Conservation (phyloP, 2,797 vertebrate genomes). For the Sarcophilus harrisii region DNA sequence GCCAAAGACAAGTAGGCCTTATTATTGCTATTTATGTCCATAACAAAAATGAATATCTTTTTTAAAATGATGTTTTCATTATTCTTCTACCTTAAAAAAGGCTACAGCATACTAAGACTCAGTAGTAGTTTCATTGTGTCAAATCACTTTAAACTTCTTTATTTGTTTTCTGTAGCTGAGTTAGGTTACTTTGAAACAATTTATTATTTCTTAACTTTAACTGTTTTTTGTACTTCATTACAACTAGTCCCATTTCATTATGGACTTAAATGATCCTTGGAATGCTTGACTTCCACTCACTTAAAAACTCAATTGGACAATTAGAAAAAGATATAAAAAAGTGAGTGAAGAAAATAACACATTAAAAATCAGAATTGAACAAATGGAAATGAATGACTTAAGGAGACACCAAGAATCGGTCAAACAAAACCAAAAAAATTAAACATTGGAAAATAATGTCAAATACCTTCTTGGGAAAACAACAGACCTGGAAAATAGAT, state of each 20-base stretch:
- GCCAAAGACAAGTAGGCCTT: background rate
- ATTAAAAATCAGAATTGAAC: too few species aligned
- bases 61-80: background rate
- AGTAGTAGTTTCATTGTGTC: background rate
- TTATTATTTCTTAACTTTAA: background rate
- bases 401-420: too few species aligned
- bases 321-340: too few species aligned
- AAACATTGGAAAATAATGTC: too few species aligned
- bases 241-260: background rate
- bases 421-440: too few species aligned
- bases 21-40: background rate
- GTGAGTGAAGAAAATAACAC: too few species aligned
- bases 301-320: too few species aligned
- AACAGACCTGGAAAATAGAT: too few species aligned
- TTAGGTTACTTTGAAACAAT: background rate
- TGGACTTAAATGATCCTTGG: background rate
- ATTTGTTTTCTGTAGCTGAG: background rate
- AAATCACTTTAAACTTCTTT: background rate
- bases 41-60: background rate
- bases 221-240: background rate
- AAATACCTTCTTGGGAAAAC: too few species aligned
- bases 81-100: background rate
- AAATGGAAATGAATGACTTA: too few species aligned
- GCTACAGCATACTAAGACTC: background rate
- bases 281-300: background rate